Percentiles rank a stretch among this genome's conserved stretches.
Conservation (phyloP, 2,888 invertebrate species). For the Proisotoma minuta region DNA sequence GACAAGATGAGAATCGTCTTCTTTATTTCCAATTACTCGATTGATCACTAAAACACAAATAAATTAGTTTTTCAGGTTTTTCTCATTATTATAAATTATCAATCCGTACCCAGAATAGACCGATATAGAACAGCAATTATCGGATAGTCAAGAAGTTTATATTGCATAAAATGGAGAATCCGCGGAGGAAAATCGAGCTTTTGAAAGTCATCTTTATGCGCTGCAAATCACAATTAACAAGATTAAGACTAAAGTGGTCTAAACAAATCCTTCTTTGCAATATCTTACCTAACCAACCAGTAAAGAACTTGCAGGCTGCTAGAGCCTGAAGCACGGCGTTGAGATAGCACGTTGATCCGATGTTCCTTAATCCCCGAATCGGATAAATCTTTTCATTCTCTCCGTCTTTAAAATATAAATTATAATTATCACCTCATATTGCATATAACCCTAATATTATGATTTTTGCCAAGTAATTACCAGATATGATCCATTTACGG, state of each 20-base stretch:
- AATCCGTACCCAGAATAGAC: slow-evolving; percentile 64
- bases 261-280: neutral
- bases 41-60: slow-evolving; percentile 70
- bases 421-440: too few species aligned
- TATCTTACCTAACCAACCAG: slow-evolving; percentile 64
- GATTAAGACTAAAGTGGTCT: neutral
- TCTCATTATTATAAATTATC: neutral
- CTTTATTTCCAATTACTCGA: slow-evolving; percentile 51
- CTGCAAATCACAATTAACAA: slow-evolving; percentile 45
- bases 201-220: slow-evolving; percentile 47
- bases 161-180: slow-evolving; percentile 49
- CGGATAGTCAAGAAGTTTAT: slow-evolving; percentile 26
- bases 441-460: too few species aligned
- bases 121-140: slow-evolving; percentile 69
- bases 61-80: slow-evolving; percentile 4
- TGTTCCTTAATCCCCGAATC: slow-evolving; percentile 71
- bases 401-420: too few species aligned
- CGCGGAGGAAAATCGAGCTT: neutral
- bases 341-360: slow-evolving; percentile 88
- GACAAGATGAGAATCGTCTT: slow-evolving; percentile 20
- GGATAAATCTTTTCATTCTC: neutral
- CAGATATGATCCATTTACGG: too few species aligned
- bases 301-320: slow-evolving; percentile 78
- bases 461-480: too few species aligned
- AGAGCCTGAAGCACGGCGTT: slow-evolving; percentile 86